Evolutionary conservation across 2,113 vertebrate genomes (phyloP).

Genomic region (Rissa tridactyla): DNA sequence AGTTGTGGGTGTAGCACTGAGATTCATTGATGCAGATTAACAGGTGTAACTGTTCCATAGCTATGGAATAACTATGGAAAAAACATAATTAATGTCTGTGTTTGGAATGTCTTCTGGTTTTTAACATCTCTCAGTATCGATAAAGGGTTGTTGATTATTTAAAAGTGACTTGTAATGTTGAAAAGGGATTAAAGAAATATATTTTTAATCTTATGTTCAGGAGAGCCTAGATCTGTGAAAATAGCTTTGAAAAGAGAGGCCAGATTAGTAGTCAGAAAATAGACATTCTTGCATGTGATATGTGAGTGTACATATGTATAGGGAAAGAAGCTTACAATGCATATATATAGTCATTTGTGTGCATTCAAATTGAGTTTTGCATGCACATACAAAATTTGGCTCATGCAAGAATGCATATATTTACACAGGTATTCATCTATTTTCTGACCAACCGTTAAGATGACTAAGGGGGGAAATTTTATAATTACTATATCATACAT

Average conservation of each 20-base stretch:
- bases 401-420: constrained; percentile 27
- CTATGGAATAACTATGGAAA: background rate
- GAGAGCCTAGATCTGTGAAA: background rate
- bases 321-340: background rate
- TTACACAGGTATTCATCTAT: constrained; percentile 15
- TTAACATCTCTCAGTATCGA: background rate
- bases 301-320: background rate
- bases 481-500: background rate
- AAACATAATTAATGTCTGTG: background rate
- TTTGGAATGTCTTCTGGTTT: background rate
- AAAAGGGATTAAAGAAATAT: background rate
- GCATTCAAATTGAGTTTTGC: constrained; percentile 24
- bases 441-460: constrained; percentile 39
- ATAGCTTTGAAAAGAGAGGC: background rate
- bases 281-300: constrained; percentile 42
- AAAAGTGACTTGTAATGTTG: background rate
- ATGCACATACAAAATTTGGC: background rate
- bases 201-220: background rate
- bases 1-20: background rate
- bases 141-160: background rate
- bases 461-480: constrained; percentile 57
- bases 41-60: background rate
- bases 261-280: constrained; percentile 48
- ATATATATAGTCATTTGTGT: background rate
- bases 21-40: background rate